Conservation (phyloP, 2,797 vertebrate genomes). For the Sebastes steindachneri region DNA sequence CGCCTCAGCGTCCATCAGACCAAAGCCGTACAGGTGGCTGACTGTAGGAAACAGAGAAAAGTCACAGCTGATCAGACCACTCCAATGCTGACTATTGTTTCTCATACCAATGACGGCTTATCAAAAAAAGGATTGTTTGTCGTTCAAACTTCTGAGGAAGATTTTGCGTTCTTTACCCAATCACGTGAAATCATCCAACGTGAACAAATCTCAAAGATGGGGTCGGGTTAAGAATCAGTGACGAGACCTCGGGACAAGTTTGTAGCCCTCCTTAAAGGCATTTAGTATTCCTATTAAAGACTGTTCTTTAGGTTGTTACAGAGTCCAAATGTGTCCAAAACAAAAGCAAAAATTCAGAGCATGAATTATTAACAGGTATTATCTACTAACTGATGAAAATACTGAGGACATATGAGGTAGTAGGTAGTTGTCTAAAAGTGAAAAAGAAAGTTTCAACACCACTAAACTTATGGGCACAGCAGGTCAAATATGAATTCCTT, state of each 20-base stretch:
- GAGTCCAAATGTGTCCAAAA: not conserved
- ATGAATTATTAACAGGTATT: not conserved
- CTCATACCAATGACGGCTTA: not conserved
- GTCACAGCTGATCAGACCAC: not conserved
- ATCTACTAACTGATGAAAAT: not conserved
- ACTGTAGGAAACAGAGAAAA: slow-evolving; percentile 80
- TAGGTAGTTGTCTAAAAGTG: not conserved
- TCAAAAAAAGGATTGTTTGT: not conserved
- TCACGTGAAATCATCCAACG: not conserved
- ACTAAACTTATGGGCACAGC: slow-evolving; percentile 17
- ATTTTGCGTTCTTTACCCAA: not conserved
- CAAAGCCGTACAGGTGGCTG: slow-evolving; percentile 98
- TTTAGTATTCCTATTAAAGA: not conserved
- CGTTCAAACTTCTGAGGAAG: not conserved
- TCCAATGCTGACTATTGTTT: not conserved
- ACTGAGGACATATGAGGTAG: not conserved
- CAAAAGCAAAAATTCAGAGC: not conserved
- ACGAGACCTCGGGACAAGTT: not conserved
- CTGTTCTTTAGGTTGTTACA: not conserved
- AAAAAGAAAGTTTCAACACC: slow-evolving; percentile 15
- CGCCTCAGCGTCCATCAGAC: slow-evolving; percentile 98
- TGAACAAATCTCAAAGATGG: not conserved
- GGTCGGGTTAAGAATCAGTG: not conserved
- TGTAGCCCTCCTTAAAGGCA: not conserved
- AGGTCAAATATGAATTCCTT: slow-evolving; percentile 64